A percentile compares a stretch with the other conserved stretches of the same genome.
Conservation (phyloP, 1,140 invertebrate genomes). For the Cataglyphis hispanica region DNA sequence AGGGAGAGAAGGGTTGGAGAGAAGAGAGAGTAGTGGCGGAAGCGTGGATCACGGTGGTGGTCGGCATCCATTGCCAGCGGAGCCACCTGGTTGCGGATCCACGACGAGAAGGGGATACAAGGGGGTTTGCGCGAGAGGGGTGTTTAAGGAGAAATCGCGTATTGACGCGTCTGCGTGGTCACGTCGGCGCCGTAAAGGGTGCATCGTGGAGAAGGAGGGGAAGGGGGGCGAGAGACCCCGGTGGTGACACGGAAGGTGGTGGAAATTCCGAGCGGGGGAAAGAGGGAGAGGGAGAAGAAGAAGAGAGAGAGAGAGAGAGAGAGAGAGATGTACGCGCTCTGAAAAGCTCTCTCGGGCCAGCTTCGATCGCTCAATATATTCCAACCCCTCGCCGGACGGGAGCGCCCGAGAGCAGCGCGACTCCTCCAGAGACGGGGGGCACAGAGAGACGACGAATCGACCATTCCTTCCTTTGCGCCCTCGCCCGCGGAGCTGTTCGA, state of each 20-base stretch:
- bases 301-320: too few species aligned
- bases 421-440: slow-evolving; percentile 79
- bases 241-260: not conserved
- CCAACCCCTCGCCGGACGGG: slow-evolving; percentile 82
- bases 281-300: too few species aligned
- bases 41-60: too few species aligned
- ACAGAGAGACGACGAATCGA: slow-evolving; percentile 80
- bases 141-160: slow-evolving; percentile 46
- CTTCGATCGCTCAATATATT: slow-evolving; percentile 84
- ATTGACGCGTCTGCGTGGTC: slow-evolving; percentile 72
- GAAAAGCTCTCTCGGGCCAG: slow-evolving; percentile 70
- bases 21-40: not conserved
- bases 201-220: too few species aligned
- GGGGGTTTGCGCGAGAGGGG: not conserved
- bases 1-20: not conserved
- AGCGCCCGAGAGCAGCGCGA: slow-evolving; percentile 72
- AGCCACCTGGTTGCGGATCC: slow-evolving; percentile 59
- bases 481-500: slow-evolving; percentile 78
- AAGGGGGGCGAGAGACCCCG: slow-evolving; percentile 10
- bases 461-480: slow-evolving; percentile 81
- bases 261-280: slow-evolving; percentile 49
- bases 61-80: slow-evolving; percentile 25
- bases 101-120: not conserved
- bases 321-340: too few species aligned
- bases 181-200: slow-evolving; percentile 63